Evolutionary conservation across 2,888 invertebrate species (phyloP).

Genomic region (Eutolmus rufibarbis): DNA sequence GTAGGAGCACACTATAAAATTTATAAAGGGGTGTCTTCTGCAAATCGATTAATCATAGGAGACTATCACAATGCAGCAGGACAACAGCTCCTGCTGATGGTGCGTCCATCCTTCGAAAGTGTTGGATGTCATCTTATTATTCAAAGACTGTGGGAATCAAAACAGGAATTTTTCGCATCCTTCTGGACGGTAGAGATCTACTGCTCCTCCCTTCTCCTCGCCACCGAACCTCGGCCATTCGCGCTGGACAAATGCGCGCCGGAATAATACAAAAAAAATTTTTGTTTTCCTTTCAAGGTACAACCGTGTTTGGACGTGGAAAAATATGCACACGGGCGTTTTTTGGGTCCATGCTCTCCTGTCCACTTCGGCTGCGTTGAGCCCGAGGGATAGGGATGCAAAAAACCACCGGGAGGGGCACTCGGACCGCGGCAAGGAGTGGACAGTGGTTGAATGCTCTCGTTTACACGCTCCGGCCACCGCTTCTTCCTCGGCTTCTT

Average conservation of each 20-base stretch:
- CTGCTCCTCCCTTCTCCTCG: background rate
- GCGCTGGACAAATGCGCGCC: background rate
- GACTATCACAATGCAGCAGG: conserved; percentile 47
- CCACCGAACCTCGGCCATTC: background rate
- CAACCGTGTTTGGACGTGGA: conserved; percentile 11
- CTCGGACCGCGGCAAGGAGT: background rate
- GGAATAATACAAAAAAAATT: background rate
- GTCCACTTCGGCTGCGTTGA: background rate
- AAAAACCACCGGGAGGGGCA: background rate
- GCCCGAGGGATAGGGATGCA: background rate
- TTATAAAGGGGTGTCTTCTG: conserved; percentile 38
- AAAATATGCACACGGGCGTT: conserved; percentile 5
- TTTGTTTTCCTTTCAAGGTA: background rate
- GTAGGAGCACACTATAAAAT: conserved; percentile 33
- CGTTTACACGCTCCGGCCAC: background rate
- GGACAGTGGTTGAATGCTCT: background rate
- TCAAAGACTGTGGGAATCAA: conserved; percentile 63
- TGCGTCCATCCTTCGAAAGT: conserved; percentile 53
- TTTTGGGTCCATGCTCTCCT: background rate
- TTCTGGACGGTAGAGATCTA: conserved; percentile 10
- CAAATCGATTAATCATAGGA: conserved; percentile 43
- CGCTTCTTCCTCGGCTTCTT: background rate
- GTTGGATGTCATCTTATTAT: conserved; percentile 65
- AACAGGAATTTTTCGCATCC: conserved; percentile 58
- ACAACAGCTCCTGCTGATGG: conserved; percentile 47